Conservation (phyloP, 2,113 vertebrate genomes). For the Cranoglanis bouderius region DNA sequence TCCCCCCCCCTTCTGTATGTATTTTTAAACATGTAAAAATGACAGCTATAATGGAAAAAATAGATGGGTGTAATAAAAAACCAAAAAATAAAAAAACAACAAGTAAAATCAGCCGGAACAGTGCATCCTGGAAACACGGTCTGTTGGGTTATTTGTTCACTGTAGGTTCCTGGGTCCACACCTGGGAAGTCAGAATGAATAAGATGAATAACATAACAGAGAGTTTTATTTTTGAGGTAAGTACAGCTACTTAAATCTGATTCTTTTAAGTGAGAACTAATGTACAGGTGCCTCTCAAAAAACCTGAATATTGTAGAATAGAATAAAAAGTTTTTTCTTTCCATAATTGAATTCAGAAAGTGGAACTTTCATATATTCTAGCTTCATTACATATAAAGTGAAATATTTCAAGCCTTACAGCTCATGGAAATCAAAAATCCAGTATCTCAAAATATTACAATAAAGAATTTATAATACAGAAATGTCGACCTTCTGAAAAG, state of each 20-base stretch:
- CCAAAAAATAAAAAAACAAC: not conserved
- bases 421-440: too few species aligned
- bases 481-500: too few species aligned
- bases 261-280: not conserved
- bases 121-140: slow-evolving; percentile 44
- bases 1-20: not conserved
- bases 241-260: not conserved
- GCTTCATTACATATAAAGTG: too few species aligned
- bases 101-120: not conserved
- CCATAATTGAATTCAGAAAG: too few species aligned
- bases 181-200: not conserved
- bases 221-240: not conserved
- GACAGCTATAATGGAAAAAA: not conserved
- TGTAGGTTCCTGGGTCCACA: not conserved
- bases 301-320: too few species aligned
- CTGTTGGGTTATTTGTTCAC: not conserved
- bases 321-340: too few species aligned
- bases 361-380: too few species aligned
- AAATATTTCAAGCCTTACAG: too few species aligned
- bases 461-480: too few species aligned
- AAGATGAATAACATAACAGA: not conserved
- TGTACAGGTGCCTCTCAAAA: too few species aligned
- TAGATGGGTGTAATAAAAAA: not conserved
- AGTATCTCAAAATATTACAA: too few species aligned
- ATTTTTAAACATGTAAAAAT: not conserved